Evolutionary conservation across 2,113 vertebrate species (phyloP).

Genomic region (Felis chaus): DNA sequence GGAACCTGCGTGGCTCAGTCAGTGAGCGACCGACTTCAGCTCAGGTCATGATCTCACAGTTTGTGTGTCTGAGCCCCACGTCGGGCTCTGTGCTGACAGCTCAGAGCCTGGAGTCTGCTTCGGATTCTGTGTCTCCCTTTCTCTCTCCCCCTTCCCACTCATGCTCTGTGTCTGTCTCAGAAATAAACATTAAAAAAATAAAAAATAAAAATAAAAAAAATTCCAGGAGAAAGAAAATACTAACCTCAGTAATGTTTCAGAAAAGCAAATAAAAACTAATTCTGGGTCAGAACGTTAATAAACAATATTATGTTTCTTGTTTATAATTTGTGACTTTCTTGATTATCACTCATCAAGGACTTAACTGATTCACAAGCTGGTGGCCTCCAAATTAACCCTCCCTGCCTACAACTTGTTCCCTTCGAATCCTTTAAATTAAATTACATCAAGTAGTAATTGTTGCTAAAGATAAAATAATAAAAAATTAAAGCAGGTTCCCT

Average conservation of each 20-base stretch:
- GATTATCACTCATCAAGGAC: not conserved
- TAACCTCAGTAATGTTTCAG: not conserved
- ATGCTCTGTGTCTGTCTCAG: no score
- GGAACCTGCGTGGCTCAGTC: no score
- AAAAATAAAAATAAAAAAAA: not conserved
- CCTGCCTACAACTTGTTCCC: not conserved
- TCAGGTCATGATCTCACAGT: no score
- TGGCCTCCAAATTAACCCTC: not conserved
- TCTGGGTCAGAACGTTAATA: not conserved
- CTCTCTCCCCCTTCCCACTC: no score
- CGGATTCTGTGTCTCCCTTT: no score
- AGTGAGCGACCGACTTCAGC: no score
- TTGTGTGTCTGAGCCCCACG: no score
- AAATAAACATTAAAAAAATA: no score
- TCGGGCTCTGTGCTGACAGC: no score
- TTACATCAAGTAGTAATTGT: not conserved
- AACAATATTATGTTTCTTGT: not conserved
- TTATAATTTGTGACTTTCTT: not conserved
- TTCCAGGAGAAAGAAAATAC: no score
- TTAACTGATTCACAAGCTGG: not conserved
- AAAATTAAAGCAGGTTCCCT: not conserved
- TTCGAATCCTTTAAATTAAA: constrained; percentile 15
- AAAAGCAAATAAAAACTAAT: not conserved
- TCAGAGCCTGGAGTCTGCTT: no score
- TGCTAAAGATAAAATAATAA: not conserved